Evolutionary conservation across 1,140 invertebrate genomes (phyloP).

Genomic region (Drosophila baimaii): DNA sequence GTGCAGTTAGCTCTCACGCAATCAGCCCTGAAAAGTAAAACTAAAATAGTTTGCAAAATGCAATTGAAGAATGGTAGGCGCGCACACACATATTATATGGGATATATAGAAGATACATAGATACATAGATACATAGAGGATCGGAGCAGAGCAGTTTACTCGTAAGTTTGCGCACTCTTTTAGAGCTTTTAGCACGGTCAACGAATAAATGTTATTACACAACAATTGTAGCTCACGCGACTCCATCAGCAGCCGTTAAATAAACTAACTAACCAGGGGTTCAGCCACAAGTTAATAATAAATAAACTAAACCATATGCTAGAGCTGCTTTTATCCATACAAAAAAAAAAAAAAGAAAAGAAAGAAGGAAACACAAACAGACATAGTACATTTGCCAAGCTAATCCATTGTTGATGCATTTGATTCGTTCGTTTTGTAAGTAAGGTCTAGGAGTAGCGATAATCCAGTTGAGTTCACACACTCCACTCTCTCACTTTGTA

Average conservation of each 20-base stretch:
- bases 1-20: conserved; percentile 38
- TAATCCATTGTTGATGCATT: conserved; percentile 56
- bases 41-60: conserved; percentile 38
- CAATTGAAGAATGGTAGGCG: conserved; percentile 28
- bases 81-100: conserved; percentile 47
- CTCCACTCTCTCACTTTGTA: conserved; percentile 37
- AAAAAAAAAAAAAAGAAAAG: too few species aligned
- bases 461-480: conserved; percentile 50
- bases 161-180: conserved; percentile 75
- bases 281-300: conserved; percentile 52
- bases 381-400: conserved; percentile 16
- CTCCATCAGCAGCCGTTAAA: conserved; percentile 54
- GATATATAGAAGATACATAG: conserved; percentile 4
- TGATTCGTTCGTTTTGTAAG: conserved; percentile 60
- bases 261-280: conserved; percentile 55
- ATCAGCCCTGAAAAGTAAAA: conserved; percentile 22
- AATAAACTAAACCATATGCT: conserved; percentile 43
- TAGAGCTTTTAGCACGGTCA: conserved; percentile 80
- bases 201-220: conserved; percentile 74
- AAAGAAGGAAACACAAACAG: conserved; percentile 43
- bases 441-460: conserved; percentile 32
- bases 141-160: conserved; percentile 40
- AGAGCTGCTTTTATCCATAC: conserved; percentile 71
- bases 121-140: background rate
- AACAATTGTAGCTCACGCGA: conserved; percentile 40